A percentile compares a stretch with the other conserved stretches of the same genome.
Evolutionary conservation across 2,888 invertebrate species (phyloP).

Genomic region (Aphidoletes aphidimyza): DNA sequence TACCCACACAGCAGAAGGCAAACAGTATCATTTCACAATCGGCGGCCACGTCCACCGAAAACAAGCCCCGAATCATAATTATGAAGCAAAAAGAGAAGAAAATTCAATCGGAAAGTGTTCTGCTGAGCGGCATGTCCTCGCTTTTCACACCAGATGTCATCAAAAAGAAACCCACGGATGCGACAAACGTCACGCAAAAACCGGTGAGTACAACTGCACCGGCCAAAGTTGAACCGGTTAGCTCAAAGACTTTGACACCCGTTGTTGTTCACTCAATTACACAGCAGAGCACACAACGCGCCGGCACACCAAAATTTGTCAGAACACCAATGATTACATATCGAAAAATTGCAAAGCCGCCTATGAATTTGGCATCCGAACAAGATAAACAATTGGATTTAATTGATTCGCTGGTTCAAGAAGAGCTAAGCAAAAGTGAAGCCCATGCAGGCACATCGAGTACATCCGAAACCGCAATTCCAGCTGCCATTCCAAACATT

Average conservation of each 20-base stretch:
- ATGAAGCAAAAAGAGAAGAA: constrained; percentile 58
- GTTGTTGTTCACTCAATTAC: constrained; percentile 31
- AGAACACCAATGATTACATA: constrained; percentile 59
- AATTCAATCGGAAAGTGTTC: constrained; percentile 61
- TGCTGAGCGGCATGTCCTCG: constrained; percentile 73
- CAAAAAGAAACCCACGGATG: constrained; percentile 69
- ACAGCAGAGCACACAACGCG: constrained; percentile 54
- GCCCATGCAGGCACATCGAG: background rate
- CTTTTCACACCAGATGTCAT: constrained; percentile 84
- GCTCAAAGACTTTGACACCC: background rate
- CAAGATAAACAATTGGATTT: constrained; percentile 66
- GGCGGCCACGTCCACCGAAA: too few relatives aligned
- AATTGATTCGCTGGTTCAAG: constrained; percentile 65
- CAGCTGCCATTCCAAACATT: constrained; percentile 66
- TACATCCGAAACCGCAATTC: background rate
- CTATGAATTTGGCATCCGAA: constrained; percentile 63
- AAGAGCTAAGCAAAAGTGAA: constrained; percentile 59
- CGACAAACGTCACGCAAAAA: background rate
- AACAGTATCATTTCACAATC: background rate
- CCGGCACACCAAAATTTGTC: background rate
- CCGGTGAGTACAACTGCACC: background rate
- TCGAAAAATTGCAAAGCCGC: constrained; percentile 58
- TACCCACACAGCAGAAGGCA: background rate
- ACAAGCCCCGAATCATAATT: background rate
- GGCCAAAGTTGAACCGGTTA: background rate